Evolutionary conservation across 2,797 vertebrate species (phyloP), one percentile per base, ranked within the genome.

Genomic region (Brotogeris chrysoptera): DNA sequence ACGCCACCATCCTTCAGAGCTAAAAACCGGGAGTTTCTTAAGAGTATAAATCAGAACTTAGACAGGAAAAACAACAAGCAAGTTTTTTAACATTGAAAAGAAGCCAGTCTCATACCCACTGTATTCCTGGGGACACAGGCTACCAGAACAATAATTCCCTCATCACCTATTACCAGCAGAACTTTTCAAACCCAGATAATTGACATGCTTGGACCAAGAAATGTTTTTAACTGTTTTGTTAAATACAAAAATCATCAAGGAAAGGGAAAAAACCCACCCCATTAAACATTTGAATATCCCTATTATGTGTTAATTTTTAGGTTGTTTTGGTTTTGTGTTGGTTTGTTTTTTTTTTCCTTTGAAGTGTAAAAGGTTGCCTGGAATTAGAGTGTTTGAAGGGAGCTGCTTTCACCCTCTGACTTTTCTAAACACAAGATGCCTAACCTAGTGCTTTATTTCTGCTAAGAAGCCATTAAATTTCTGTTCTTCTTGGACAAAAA

Each of bases 391-490:
- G 30, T 41, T 74, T 82, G 73, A 78, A 72, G 28, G 72, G 73
- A 91, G 72, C 43, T 78, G 63, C 53, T 59, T 82, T 84, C 14
- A 61, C 10, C 24, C 5, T 8, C 50, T 49, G 61, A 78, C 71
- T 79, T 66, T 57, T 85, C 60, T 59, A 66, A 90, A 68, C 23
- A 21, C 46, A 38, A 47, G 52, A 53, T 25, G 15, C 57, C 65
- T 57, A 95, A 28, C 44, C 57, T 34, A 71, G 69, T 16, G 41
- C 80, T 93, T 93, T 70, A 82, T 81, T 83, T 90, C 36, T 80
- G 61, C 60, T 57, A 27, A 53, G 65, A 43, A 24, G 57, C 34
- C 79, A 69, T 60, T 72, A 41, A 49, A 46, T 68, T 70, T 86
- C 68, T 55, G 55, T 13, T 81, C 44, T 34, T 93, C 78, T 89